These are phyloP conservation scores for Cinara cedri DNA, from an alignment of 2,888 invertebrate genomes.

Conservation along the genomic window DNA sequence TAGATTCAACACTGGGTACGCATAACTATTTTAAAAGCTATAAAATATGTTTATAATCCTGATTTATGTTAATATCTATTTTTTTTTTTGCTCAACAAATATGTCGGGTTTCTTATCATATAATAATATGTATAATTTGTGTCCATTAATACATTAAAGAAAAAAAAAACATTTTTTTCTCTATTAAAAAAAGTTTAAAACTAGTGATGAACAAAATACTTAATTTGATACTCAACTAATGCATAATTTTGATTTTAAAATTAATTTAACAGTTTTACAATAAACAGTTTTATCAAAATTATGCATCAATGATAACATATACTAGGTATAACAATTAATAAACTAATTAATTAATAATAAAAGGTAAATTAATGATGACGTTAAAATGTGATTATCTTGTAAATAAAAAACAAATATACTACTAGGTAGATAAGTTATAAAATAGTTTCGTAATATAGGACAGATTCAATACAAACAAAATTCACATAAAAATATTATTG, in stretches of 20 bases:
- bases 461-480: background rate
- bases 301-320: background rate
- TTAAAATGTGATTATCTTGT: no score
- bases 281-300: background rate
- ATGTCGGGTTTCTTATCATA: background rate
- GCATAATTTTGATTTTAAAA: background rate
- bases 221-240: no score
- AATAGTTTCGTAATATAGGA: background rate
- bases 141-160: background rate
- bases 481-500: slow-evolving; percentile 44
- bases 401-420: no score
- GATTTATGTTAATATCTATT: no score
- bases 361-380: background rate
- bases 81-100: background rate
- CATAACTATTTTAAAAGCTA: background rate
- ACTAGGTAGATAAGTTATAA: no score
- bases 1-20: no score
- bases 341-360: background rate
- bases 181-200: background rate
- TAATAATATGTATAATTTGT: background rate
- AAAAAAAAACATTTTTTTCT: background rate
- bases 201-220: background rate
- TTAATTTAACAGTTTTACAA: background rate
- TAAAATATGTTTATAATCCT: background rate
- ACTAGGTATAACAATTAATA: background rate